Base-by-base conservation (phyloP, 2,797 vertebrate species). In the Acipenser ruthenus region DNA sequence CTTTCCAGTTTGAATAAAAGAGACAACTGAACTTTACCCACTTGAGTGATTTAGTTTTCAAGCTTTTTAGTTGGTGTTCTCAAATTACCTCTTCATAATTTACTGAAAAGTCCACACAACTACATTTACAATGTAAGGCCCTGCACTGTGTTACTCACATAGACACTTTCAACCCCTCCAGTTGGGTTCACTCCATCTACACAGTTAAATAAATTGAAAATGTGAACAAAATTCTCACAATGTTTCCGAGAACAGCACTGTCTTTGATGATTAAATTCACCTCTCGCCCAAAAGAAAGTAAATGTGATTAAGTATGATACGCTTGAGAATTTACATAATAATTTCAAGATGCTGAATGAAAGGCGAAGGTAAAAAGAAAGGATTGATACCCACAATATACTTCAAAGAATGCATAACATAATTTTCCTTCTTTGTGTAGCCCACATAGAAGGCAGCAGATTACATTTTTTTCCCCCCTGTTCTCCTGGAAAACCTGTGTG, bases 401-500 rank as follows among this genome's bases (percentile, higher is more conserved):
- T 75, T 79, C 69, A 73, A 74, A 79, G 79, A 80, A 82, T 76
- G 76, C 52, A 73, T 79, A 78, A 75, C 69, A 73, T 73, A 82
- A 64, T 63, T 51, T 60, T 61, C 15, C 6, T 76, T 67, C 58
- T 67, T 71, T 76, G 71, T 72, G 70, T 65, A 79, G 65, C 6
- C 0, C 71, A 79, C 62, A 73, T 72, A 71, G 69, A 64, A 71
- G 80, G 49, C 47, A 2, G 12, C 64, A 62, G 78, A 78, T 67
- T 81, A n/a, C 48, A 10, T 58, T 60, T 60, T 60, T 48, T 61
- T 69, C 71, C 73, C 4, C 4, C 37, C 37, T 37, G 37, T 37
- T 37, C 37, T 76, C 66, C 59, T 69, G 67, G 60, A 64, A 77
- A 78, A 75, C 73, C 77, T 76, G 74, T 79, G 77, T 75, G 64